These are phyloP conservation scores for Chloroceryle amazona DNA, from an alignment of 2,797 vertebrate species.

Conservation along the genomic window DNA sequence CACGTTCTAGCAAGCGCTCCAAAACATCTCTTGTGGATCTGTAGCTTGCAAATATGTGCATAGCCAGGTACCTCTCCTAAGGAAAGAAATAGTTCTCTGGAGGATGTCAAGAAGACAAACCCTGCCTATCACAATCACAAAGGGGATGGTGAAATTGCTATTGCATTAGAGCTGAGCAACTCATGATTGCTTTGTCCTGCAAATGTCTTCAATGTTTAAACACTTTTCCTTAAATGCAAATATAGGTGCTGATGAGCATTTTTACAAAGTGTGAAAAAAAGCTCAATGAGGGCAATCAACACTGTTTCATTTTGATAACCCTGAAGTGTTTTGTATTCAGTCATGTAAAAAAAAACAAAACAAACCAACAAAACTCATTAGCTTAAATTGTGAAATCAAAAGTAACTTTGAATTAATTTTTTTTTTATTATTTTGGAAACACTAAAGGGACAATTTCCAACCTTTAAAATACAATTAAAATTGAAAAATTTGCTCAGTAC, in stretches of 20 bases:
- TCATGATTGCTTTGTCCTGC: background rate
- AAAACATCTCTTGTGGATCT: background rate
- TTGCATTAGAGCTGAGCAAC: constrained; percentile 41
- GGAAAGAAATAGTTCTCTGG: background rate
- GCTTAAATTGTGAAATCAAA: constrained; percentile 65
- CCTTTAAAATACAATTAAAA: constrained; percentile 24
- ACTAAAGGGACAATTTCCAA: constrained; percentile 15
- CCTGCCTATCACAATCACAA: background rate
- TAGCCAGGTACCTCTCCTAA: background rate
- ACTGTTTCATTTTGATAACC: constrained; percentile 41
- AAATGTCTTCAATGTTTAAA: constrained; percentile 6
- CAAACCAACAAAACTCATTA: background rate
- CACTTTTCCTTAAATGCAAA: background rate
- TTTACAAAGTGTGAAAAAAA: constrained; percentile 16
- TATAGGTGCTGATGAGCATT: background rate
- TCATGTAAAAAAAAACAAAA: background rate
- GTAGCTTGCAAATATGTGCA: background rate
- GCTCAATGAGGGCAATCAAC: background rate
- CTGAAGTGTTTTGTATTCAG: constrained; percentile 31
- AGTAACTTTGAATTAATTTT: constrained; percentile 46
- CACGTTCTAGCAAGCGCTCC: background rate
- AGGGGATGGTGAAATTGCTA: background rate
- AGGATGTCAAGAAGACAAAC: constrained; percentile 2
- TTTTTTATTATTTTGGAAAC: background rate
- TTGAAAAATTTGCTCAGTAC: background rate